phyloP scores from a whole-genome alignment of 1,140 invertebrate species.

The Physella acuta region DNA sequence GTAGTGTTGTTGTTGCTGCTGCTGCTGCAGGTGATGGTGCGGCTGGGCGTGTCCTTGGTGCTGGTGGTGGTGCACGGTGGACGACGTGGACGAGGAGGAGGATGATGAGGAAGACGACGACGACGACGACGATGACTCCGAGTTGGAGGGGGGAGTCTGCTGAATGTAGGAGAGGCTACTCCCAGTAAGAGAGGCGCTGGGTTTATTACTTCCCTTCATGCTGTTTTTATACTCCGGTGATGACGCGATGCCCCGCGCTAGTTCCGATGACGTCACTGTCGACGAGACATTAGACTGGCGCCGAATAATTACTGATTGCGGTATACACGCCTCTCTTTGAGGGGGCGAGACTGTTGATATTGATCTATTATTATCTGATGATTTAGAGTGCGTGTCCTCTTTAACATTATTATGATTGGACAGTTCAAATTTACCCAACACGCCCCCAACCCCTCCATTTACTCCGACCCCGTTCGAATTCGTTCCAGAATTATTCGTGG shows the following conservation, averaged over 20 bases:
- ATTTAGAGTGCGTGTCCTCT: background rate
- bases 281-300: slow-evolving; percentile 20
- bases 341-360: slow-evolving; percentile 26
- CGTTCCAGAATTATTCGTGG: background rate
- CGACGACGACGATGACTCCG: background rate
- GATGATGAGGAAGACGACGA: background rate
- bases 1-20: slow-evolving; percentile 16
- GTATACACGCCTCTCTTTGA: slow-evolving; percentile 25
- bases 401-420: background rate
- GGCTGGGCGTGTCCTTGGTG: background rate
- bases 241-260: background rate
- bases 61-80: slow-evolving; percentile 18
- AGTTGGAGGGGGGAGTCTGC: background rate
- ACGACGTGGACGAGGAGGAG: background rate
- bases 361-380: background rate
- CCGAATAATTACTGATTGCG: slow-evolving; percentile 31
- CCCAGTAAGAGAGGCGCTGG: background rate
- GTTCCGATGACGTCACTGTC: slow-evolving; percentile 2
- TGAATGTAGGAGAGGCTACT: background rate
- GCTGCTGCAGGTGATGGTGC: slow-evolving; percentile 4
- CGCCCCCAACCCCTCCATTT: too few species aligned
- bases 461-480: background rate
- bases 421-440: too few species aligned
- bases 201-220: background rate
- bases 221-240: background rate